phyloP scores from a whole-genome alignment of 2,888 invertebrate species.

The Drosophila formosana region DNA sequence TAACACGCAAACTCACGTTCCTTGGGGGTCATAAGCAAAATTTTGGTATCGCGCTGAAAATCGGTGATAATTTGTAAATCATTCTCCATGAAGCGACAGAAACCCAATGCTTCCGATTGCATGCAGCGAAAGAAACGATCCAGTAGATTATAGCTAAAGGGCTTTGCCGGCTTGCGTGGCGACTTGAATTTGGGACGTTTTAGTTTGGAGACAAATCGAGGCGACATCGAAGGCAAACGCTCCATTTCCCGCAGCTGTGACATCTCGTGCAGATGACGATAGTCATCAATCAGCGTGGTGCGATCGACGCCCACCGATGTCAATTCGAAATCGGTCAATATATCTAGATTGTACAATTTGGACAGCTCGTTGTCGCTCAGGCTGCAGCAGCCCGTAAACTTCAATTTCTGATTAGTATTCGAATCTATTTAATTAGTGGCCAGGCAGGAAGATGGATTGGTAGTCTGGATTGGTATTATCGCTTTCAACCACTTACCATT shows the following conservation, averaged over 20 bases:
- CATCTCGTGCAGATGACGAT: slow-evolving; percentile 58
- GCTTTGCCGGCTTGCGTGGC: slow-evolving; percentile 17
- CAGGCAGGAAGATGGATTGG: background rate
- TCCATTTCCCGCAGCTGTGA: slow-evolving; percentile 14
- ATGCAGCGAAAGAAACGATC: slow-evolving; percentile 40
- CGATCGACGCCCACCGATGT: slow-evolving; percentile 41
- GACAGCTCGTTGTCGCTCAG: slow-evolving; percentile 37
- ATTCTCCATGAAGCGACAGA: slow-evolving; percentile 37
- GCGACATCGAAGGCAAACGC: background rate
- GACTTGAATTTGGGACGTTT: slow-evolving; percentile 17
- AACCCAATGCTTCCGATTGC: slow-evolving; percentile 33
- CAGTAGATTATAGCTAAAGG: slow-evolving; percentile 29
- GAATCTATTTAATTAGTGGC: background rate
- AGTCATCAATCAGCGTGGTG: slow-evolving; percentile 59
- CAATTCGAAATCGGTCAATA: slow-evolving; percentile 52
- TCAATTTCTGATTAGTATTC: slow-evolving; percentile 25
- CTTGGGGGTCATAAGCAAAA: slow-evolving; percentile 4
- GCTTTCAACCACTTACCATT: slow-evolving; percentile 21
- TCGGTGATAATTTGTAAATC: slow-evolving; percentile 41
- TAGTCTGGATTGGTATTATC: background rate
- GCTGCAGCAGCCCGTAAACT: slow-evolving; percentile 53
- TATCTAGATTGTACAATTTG: slow-evolving; percentile 42
- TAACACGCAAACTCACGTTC: slow-evolving; percentile 43
- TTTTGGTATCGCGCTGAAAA: slow-evolving; percentile 13
- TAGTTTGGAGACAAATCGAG: slow-evolving; percentile 26